Evolutionary conservation across 1,140 invertebrate genomes (phyloP).

Genomic region (Scylla paramamosain): DNA sequence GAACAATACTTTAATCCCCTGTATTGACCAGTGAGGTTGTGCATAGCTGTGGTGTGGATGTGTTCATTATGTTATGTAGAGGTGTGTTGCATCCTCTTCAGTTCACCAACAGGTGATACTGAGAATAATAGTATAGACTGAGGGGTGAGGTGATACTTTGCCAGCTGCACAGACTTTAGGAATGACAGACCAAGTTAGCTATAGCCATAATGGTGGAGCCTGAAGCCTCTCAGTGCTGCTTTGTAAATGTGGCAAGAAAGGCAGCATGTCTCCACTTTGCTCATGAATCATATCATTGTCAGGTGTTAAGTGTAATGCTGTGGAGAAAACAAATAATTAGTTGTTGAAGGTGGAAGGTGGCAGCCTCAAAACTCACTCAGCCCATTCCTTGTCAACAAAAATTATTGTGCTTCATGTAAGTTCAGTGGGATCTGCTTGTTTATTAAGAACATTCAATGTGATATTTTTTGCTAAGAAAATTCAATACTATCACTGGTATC

Average conservation of each 20-base stretch:
- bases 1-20: too few species aligned
- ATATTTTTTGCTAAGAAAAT: too few species aligned
- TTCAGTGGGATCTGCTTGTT: not conserved
- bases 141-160: not conserved
- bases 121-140: not conserved
- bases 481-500: too few species aligned
- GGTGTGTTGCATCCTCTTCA: too few species aligned
- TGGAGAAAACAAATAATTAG: constrained; percentile 25
- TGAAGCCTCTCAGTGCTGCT: too few species aligned
- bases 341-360: constrained; percentile 35
- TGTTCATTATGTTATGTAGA: too few species aligned
- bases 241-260: too few species aligned
- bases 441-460: not conserved
- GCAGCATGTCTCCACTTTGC: constrained; percentile 43
- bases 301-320: constrained; percentile 48
- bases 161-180: not conserved
- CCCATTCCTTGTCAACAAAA: not conserved
- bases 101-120: too few species aligned
- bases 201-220: too few species aligned
- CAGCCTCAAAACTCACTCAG: constrained; percentile 33
- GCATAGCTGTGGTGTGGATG: too few species aligned
- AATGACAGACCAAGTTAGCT: not conserved
- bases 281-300: constrained; percentile 70
- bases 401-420: not conserved
- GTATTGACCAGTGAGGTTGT: too few species aligned